These are phyloP conservation scores for Bos taurus DNA, from an alignment of 2,113 vertebrate genomes.

Conservation along the genomic window ARS-UCD2.0 NC_037328.1:131240501-131241000, in stretches of 20 bases:
- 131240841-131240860: background rate
- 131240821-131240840: background rate
- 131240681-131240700: background rate
- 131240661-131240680: background rate
- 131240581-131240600: background rate
- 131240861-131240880: background rate
- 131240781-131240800: background rate
- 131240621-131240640: background rate
- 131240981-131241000: too few species aligned
- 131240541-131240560: background rate
- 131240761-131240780: background rate
- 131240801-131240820: background rate
- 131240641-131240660: background rate
- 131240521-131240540: background rate
- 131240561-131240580: background rate
- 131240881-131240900: background rate
- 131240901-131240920: background rate
- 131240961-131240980: background rate
- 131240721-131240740: background rate
- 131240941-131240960: background rate
- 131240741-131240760: background rate
- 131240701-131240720: background rate
- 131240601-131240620: background rate
- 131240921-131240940: background rate
- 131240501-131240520: background rate